Conservation (phyloP, 2,888 invertebrate species). For the Drosophila birchii region DNA sequence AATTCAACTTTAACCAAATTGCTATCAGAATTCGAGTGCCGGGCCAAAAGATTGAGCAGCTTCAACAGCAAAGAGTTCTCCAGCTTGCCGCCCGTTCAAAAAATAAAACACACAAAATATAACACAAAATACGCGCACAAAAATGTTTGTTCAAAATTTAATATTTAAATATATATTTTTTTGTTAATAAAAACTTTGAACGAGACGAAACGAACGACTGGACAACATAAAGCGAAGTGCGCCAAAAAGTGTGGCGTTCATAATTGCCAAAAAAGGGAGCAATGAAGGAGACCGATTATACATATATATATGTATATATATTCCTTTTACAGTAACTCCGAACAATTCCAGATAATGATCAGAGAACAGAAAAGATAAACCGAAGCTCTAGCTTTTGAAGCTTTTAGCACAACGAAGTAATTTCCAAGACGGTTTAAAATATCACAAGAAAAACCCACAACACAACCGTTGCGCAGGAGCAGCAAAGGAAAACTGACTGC, state of each 20-base stretch:
- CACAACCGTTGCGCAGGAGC: constrained; percentile 66
- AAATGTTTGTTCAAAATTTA: constrained; percentile 2
- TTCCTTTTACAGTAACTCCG: constrained; percentile 41
- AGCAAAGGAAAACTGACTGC: constrained; percentile 56
- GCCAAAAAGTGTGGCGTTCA: constrained; percentile 68
- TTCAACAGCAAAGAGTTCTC: constrained; percentile 77
- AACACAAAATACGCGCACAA: constrained; percentile 3
- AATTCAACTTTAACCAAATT: constrained; percentile 82
- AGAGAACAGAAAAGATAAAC: constrained; percentile 15
- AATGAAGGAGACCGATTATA: neutral
- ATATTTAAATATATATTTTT: constrained; percentile 21
- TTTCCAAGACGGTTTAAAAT: neutral
- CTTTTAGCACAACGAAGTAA: constrained; percentile 9
- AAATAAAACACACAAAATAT: constrained; percentile 35
- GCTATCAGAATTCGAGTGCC: constrained; percentile 59
- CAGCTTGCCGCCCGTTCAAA: constrained; percentile 65
- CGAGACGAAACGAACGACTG: constrained; percentile 55
- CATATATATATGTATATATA: neutral
- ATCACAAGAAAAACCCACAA: constrained; percentile 37
- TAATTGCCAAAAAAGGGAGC: constrained; percentile 35
- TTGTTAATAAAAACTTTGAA: constrained; percentile 25
- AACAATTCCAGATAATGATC: neutral
- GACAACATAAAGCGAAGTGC: constrained; percentile 69
- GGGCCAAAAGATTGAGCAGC: constrained; percentile 71
- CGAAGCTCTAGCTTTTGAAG: constrained; percentile 32